A percentile compares a stretch with the other conserved stretches of the same genome.
phyloP scores from a whole-genome alignment of 2,797 vertebrate species.

The Eulemur rubriventer region DNA sequence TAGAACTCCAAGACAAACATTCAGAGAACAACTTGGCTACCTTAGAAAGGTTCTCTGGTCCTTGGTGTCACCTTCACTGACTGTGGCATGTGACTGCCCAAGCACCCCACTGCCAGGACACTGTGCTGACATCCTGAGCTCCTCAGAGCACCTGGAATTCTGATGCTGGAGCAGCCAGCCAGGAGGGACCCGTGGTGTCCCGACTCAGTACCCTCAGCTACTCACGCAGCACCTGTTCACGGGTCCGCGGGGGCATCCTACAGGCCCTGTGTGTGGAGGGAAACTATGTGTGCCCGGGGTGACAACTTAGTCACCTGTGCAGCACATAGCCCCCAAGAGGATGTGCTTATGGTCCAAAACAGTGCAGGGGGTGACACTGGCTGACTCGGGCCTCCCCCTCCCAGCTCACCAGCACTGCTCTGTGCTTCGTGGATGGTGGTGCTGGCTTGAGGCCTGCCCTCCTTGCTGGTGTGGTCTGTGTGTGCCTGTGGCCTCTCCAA shows the following conservation, averaged over 20 bases:
- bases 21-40: neutral
- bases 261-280: neutral
- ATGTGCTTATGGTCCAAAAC: neutral
- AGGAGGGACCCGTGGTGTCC: neutral
- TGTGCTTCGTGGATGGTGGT: neutral
- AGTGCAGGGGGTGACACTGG: too few species aligned
- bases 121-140: neutral
- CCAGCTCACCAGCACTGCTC: neutral
- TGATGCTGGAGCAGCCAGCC: neutral
- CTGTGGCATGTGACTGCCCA: neutral
- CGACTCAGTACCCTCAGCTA: neutral
- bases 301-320: neutral
- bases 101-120: rapidly evolving
- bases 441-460: rapidly evolving
- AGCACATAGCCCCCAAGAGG: neutral
- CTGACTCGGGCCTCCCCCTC: neutral
- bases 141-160: neutral
- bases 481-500: neutral
- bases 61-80: neutral
- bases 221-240: neutral
- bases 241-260: neutral
- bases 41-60: neutral
- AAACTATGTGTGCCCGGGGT: rapidly evolving
- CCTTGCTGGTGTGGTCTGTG: neutral
- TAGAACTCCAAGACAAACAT: neutral